phyloP scores from a whole-genome alignment of 2,113 vertebrate genomes.

The Otis tarda region DNA sequence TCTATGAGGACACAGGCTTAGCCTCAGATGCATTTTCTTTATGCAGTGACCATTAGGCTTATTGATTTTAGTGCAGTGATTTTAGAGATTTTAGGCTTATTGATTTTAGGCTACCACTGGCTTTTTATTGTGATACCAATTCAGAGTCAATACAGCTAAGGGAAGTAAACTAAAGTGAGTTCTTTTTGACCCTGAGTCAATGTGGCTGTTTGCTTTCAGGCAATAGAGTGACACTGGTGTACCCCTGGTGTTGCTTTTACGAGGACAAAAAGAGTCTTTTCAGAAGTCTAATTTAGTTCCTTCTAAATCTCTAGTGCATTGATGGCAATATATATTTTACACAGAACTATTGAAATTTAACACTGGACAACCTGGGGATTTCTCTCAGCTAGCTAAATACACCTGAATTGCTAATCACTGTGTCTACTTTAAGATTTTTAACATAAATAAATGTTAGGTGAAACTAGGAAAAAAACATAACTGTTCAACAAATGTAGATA shows the following conservation, averaged over 20 bases:
- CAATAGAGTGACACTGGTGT: neutral
- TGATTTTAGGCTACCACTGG: neutral
- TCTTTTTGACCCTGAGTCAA: slow-evolving; percentile 13
- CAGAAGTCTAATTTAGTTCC: neutral
- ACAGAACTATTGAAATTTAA: neutral
- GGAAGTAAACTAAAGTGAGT: neutral
- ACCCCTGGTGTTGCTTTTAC: neutral
- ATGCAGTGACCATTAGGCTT: neutral
- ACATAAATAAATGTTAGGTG: neutral
- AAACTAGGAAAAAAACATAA: neutral
- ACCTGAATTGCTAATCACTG: neutral
- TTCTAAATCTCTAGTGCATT: neutral
- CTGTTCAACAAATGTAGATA: neutral
- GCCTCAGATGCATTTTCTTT: neutral
- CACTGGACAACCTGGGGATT: neutral
- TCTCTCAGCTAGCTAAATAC: neutral
- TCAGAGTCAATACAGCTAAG: neutral
- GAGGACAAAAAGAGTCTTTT: neutral
- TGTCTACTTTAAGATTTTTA: neutral
- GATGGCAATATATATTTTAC: neutral
- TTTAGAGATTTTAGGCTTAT: slow-evolving; percentile 2
- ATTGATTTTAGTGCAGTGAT: neutral
- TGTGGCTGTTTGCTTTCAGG: neutral
- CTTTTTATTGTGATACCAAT: neutral
- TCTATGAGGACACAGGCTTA: neutral